Evolutionary conservation across 2,888 invertebrate genomes (phyloP), one percentile per base, ranked within the genome.

Genomic region (Ferdinandea cuprea): DNA sequence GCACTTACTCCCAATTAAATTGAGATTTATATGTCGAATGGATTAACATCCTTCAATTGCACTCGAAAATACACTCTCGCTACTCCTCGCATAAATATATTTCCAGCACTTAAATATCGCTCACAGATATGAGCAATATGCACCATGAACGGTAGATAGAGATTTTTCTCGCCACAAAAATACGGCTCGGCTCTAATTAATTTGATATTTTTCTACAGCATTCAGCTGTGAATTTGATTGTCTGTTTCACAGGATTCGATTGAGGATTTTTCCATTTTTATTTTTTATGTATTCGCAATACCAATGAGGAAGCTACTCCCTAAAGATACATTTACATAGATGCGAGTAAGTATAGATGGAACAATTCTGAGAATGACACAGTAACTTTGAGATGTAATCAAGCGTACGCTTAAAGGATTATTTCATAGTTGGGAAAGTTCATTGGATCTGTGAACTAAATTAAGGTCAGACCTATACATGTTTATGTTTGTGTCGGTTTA

Each of bases 111-210:
- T 78, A 78, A 83, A 61, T 68, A 73, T 40, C 50, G 61, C 61
- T 46, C 66, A 52, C 59, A 40, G 58, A 72, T 48, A 40, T 50
- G 72, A 77, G 71, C 58, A 59, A 17, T 25, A 25, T 19, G 61
- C 46, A 63, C 50, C 40, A 52, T 17, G 28, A 52, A 17, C 37
- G 50, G 35, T 15, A 13, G 66, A n/a, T 28, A 21, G 3, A 25
- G 44, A 19, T 30, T 17, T 68, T 78, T 58, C 35, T 66, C 40
- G 8, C 17, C 40, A 19, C 25, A 72, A 66, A 68, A n/a, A n/a
- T n/a, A n/a, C n/a, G n/a, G n/a, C n/a, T n/a, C n/a, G n/a, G 66
- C 73, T 83, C 78, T 83, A 83, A 78, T 83, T 83, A 83, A 83
- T 72, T 83, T 56, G 61, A 71, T 81, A 48, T 46, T 65, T 71